phyloP scores from a whole-genome alignment of 53 echinoderm and acorn worm species.

The Arbacia lixula region DNA sequence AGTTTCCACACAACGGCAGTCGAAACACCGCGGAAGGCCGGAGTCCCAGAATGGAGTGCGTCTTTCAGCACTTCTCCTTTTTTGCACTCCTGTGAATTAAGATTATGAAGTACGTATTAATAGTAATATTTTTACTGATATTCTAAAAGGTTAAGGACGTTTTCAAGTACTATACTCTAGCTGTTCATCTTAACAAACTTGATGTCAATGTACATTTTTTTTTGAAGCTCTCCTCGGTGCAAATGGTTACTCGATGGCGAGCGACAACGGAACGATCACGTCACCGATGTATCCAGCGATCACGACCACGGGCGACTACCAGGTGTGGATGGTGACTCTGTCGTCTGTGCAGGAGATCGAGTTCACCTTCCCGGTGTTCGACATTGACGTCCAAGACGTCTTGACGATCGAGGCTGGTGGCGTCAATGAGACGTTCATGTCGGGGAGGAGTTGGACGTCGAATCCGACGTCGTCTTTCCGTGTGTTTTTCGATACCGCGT shows the following conservation, averaged over 20 bases:
- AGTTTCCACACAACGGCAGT: no score
- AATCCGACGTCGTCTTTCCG: not conserved
- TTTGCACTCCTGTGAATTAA: no score
- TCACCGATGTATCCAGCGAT: not conserved
- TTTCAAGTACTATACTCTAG: no score
- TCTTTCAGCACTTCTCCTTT: no score
- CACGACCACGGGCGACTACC: not conserved
- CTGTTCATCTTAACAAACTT: no score
- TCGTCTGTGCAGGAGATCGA: not conserved
- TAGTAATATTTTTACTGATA: no score
- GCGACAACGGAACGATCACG: slow-evolving; percentile 4
- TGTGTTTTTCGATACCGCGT: not conserved
- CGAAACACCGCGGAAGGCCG: no score
- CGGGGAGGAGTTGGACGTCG: slow-evolving; percentile 4
- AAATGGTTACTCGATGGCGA: slow-evolving; percentile 2
- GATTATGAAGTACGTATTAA: no score
- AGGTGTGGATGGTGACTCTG: slow-evolving; percentile 31
- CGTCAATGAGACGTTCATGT: slow-evolving; percentile 13
- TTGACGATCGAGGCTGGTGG: not conserved
- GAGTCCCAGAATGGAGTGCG: no score
- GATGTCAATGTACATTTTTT: not conserved
- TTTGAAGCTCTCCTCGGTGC: slow-evolving; percentile 20
- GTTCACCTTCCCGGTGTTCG: slow-evolving; percentile 8
- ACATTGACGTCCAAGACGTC: not conserved
- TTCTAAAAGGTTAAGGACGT: no score